Percentiles rank a stretch among this genome's conserved stretches.
phyloP scores from a whole-genome alignment of 2,888 invertebrate species.

The Drosophila siamana region DNA sequence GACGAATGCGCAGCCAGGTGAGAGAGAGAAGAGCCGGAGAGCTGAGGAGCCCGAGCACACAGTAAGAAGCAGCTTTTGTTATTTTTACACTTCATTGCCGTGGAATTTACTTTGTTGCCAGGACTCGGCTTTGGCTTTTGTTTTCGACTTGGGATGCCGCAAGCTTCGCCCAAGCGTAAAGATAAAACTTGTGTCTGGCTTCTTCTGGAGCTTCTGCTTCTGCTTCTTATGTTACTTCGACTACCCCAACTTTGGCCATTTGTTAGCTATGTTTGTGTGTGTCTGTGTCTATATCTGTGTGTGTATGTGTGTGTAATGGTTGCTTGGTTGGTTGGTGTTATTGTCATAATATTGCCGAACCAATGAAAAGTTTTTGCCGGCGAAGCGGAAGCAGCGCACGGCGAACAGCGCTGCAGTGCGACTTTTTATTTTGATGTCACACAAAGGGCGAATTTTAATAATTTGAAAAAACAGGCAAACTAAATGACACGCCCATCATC shows the following conservation, averaged over 20 bases:
- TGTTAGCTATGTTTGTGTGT: slow-evolving; percentile 24
- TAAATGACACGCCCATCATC: slow-evolving; percentile 59
- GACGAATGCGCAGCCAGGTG: slow-evolving; percentile 9
- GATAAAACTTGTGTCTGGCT: slow-evolving; percentile 75
- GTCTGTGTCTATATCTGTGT: slow-evolving; percentile 6
- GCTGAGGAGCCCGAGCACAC: background rate
- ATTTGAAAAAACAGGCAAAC: slow-evolving; percentile 57
- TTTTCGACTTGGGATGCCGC: slow-evolving; percentile 69
- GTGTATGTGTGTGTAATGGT: slow-evolving; percentile 20
- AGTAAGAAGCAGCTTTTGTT: slow-evolving; percentile 69
- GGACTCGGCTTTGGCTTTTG: slow-evolving; percentile 55
- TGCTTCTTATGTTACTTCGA: slow-evolving; percentile 11
- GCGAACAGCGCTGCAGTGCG: slow-evolving; percentile 17
- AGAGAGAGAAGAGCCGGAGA: background rate
- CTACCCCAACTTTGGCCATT: slow-evolving; percentile 54
- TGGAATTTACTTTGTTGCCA: slow-evolving; percentile 76
- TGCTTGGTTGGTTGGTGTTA: slow-evolving; percentile 25
- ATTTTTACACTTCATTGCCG: slow-evolving; percentile 80
- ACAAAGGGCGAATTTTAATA: slow-evolving; percentile 75
- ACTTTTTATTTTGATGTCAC: slow-evolving; percentile 64
- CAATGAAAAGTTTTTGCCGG: slow-evolving; percentile 70
- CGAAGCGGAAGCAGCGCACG: slow-evolving; percentile 61
- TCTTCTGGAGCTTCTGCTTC: slow-evolving; percentile 40
- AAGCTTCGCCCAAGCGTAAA: slow-evolving; percentile 75
- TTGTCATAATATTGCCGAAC: slow-evolving; percentile 65